Evolutionary conservation across 2,797 vertebrate species (phyloP).

Genomic region (Enteromius mattozi): DNA sequence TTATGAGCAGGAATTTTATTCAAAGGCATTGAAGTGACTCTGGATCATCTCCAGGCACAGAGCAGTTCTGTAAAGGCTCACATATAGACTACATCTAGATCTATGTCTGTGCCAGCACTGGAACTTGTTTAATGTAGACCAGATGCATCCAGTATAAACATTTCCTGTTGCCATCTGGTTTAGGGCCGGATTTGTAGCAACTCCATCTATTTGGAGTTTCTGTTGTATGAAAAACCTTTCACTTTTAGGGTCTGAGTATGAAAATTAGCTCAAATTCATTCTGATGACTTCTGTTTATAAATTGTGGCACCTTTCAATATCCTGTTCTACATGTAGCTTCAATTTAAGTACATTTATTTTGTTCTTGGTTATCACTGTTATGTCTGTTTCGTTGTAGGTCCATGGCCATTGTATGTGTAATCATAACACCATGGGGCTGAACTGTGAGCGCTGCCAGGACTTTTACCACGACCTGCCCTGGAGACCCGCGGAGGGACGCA

Average conservation of each 20-base stretch:
- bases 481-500: constrained; percentile 93
- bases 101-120: constrained; percentile 33
- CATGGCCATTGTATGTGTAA: constrained; percentile 97
- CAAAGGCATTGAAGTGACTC: constrained; percentile 14
- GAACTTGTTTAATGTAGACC: constrained; percentile 57
- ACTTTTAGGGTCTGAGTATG: background rate
- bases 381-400: constrained; percentile 77
- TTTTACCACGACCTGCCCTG: constrained; percentile 95
- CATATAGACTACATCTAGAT: constrained; percentile 9
- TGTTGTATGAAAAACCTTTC: background rate
- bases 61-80: constrained; percentile 5
- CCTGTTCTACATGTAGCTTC: background rate
- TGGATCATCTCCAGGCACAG: constrained; percentile 19
- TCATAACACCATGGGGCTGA: constrained; percentile 94
- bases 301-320: background rate
- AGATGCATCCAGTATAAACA: constrained; percentile 66
- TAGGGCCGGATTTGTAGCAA: constrained; percentile 25
- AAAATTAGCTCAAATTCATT: background rate
- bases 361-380: constrained; percentile 32
- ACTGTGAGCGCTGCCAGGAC: constrained; percentile 93
- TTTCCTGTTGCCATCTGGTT: constrained; percentile 54
- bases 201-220: constrained; percentile 42
- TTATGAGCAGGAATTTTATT: background rate
- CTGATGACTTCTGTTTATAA: background rate
- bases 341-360: background rate